A percentile compares a stretch with the other conserved stretches of the same genome.
phyloP scores from a whole-genome alignment of 2,797 vertebrate genomes.

The Chromobotia macracanthus region DNA sequence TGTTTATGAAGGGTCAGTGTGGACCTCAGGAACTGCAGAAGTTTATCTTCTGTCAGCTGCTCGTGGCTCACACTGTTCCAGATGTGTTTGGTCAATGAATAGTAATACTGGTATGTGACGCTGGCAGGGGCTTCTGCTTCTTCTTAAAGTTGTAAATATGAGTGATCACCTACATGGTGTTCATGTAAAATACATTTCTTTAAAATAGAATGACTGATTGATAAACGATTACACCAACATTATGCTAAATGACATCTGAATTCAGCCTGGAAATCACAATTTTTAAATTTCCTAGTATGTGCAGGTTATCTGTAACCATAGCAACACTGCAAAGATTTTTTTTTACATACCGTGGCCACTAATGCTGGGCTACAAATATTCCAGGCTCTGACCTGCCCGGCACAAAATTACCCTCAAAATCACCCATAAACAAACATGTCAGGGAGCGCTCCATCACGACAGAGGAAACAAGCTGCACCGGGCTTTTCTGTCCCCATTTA shows the following conservation, averaged over 20 bases:
- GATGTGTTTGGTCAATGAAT: constrained; percentile 18
- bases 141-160: neutral
- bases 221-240: neutral
- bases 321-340: neutral
- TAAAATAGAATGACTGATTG: neutral
- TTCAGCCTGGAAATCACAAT: neutral
- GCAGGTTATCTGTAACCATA: neutral
- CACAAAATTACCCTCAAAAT: neutral
- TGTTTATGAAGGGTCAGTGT: neutral
- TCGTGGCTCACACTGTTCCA: constrained; percentile 4
- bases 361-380: neutral
- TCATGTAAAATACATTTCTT: neutral
- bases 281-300: neutral
- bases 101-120: constrained; percentile 24
- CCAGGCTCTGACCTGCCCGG: neutral
- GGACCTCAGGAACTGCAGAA: neutral
- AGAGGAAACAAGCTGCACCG: neutral
- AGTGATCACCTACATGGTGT: neutral
- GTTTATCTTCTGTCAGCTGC: neutral
- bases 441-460: neutral
- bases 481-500: neutral
- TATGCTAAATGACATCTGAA: neutral
- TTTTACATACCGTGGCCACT: neutral
- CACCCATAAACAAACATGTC: neutral
- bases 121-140: constrained; percentile 10